Evolutionary conservation across 2,797 vertebrate species (phyloP).

Genomic region (Esox lucius): DNA sequence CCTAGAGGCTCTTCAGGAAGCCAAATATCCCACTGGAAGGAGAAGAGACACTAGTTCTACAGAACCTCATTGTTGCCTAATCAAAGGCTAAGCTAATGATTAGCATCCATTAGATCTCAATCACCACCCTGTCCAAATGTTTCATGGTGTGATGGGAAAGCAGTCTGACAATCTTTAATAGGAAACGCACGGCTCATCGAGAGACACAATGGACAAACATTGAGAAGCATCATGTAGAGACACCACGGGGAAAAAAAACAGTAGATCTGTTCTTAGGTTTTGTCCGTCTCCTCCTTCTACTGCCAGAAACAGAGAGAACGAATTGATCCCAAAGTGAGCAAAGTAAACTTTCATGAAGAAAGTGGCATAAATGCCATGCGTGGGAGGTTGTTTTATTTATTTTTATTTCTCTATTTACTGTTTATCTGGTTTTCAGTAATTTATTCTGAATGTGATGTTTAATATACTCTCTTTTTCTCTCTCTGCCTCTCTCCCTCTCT

Average conservation of each 20-base stretch:
- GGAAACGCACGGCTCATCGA: no score
- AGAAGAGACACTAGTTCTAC: background rate
- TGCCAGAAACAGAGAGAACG: conserved; percentile 21
- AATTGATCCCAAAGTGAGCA: conserved; percentile 69
- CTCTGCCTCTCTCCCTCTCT: conserved; percentile 48
- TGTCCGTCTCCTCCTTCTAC: background rate
- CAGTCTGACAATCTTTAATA: no score
- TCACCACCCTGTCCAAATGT: no score
- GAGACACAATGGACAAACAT: no score
- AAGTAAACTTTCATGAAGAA: conserved; percentile 78
- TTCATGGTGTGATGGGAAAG: no score
- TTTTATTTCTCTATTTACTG: conserved; percentile 76
- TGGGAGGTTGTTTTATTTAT: conserved; percentile 78
- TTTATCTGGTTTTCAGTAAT: conserved; percentile 76
- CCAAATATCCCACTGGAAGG: background rate
- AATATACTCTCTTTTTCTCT: conserved; percentile 63
- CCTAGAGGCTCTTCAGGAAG: background rate
- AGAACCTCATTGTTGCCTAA: no score
- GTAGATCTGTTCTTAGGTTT: conserved; percentile 12
- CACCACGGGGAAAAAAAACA: background rate
- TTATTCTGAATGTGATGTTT: conserved; percentile 72
- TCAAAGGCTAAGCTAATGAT: no score
- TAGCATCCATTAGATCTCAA: no score
- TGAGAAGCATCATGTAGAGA: background rate
- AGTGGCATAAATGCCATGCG: conserved; percentile 69